Conservation (phyloP, 2,113 vertebrate species). For the Mirza zaza region DNA sequence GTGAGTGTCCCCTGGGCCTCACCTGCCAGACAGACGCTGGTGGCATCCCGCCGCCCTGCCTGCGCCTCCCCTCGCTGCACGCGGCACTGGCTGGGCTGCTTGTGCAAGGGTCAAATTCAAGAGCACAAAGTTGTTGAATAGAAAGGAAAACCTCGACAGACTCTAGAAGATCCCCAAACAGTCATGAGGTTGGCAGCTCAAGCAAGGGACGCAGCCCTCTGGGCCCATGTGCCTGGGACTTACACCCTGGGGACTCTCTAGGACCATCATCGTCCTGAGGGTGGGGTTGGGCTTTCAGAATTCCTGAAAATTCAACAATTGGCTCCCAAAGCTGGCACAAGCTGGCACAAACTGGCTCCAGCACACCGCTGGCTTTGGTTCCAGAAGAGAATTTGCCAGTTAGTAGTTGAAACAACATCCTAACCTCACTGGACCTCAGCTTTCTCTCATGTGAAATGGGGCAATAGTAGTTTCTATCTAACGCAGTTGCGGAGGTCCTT, state of each 20-base stretch:
- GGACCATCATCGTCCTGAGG: not conserved
- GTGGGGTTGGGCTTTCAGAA: not conserved
- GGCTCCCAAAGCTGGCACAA: not conserved
- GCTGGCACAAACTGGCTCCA: too few species aligned
- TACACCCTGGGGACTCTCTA: not conserved
- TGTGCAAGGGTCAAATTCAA: not conserved
- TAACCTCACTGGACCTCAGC: not conserved
- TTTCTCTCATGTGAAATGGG: not conserved
- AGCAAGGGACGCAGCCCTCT: not conserved
- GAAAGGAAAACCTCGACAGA: not conserved
- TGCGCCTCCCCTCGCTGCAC: rapidly evolving
- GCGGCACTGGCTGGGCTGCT: not conserved
- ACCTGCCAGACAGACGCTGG: rapidly evolving
- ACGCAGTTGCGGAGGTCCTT: not conserved
- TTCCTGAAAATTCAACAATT: constrained; percentile 4
- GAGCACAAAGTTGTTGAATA: not conserved
- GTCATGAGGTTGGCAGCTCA: not conserved
- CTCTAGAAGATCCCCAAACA: not conserved
- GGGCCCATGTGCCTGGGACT: not conserved
- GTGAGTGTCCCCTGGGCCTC: not conserved
- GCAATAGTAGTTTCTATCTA: not conserved
- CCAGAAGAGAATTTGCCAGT: not conserved
- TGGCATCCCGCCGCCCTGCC: rapidly evolving
- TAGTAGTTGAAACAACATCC: too few species aligned
- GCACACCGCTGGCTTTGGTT: not conserved